A percentile compares a stretch with the other conserved stretches of the same genome.
Conservation (phyloP, 1,140 invertebrate species). For the Drosophila pseudoananassae region DNA sequence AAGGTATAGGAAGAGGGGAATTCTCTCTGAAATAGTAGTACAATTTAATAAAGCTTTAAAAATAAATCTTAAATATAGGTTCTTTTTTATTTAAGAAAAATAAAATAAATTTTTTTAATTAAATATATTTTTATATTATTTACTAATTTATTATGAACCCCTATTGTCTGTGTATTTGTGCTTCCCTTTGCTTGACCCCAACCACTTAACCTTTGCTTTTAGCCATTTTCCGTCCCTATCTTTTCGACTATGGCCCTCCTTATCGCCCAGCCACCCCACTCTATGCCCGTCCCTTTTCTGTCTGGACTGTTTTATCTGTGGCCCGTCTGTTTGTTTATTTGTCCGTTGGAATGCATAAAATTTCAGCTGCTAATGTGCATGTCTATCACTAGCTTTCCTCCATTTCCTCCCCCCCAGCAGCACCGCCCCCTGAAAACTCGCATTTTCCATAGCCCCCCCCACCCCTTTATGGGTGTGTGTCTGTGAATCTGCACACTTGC, state of each 20-base stretch:
- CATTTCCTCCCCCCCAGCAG: background rate
- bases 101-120: no score
- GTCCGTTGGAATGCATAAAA: constrained; percentile 56
- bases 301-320: constrained; percentile 19
- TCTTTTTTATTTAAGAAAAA: no score
- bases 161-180: background rate
- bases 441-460: background rate
- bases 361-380: constrained; percentile 60
- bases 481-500: constrained; percentile 22
- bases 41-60: no score
- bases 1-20: background rate
- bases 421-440: no score
- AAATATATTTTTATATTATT: no score
- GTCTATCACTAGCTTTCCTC: constrained; percentile 31
- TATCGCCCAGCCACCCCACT: background rate
- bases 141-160: no score
- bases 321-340: constrained; percentile 46
- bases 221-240: background rate
- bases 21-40: no score
- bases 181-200: background rate
- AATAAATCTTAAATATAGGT: no score
- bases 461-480: constrained; percentile 5
- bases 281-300: background rate
- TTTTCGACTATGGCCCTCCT: background rate
- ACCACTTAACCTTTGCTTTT: constrained; percentile 26